Base-by-base conservation (phyloP, 2,113 vertebrate species). In the Syngnathus floridae region DNA sequence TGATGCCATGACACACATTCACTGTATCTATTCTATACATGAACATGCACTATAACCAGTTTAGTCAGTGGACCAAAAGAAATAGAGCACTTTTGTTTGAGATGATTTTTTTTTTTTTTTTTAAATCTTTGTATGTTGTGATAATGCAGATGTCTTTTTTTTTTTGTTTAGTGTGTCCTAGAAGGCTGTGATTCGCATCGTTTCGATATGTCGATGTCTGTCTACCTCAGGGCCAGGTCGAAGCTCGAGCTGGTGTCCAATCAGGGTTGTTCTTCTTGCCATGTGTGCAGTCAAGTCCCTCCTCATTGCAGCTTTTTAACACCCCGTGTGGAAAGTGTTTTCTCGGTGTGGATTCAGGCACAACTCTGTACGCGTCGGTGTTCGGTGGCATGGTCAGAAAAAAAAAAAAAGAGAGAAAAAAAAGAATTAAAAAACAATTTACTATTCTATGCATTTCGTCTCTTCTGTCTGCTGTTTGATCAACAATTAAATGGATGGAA, bases 201-300 rank as follows among this genome's bases (percentile, higher is more conserved):
- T 92, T 90, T 87, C 90, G 83, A 91, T 90, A 88, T 93, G 91
- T 92, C 92, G 92, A 91, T 91, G 95, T 98, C 93, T 91, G 95
- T 98, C 95, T 98, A 98, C 96, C 96, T 98, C 96, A 98, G 95
- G 94, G 90, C 95, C 96, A 95, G 92, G 93, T 93, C 90, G 91
- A 92, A 93, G 93, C 92, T 91, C 87, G 90, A 93, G 89, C 92
- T 91, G 95, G 95, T 94, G 90, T 95, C 94, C 92, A 88, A 87
- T 91, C 90, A 90, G 86, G 88, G 85, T 89, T 88, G 64, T 82
- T 93, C 88, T 92, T 92, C 90, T 88, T 90, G 89, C 86, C 90
- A 91, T 92, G 51, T 79, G 91, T 93, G 91, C 86, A 83, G 86
- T 87, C 76, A 87, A 84, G 80, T 82, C 81, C 77, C 76, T 84